A percentile compares a stretch with the other conserved stretches of the same genome.
These are phyloP conservation scores for Dasysyrphus tricinctus DNA, from an alignment of 2,888 invertebrate genomes.

Conservation along the genomic window DNA sequence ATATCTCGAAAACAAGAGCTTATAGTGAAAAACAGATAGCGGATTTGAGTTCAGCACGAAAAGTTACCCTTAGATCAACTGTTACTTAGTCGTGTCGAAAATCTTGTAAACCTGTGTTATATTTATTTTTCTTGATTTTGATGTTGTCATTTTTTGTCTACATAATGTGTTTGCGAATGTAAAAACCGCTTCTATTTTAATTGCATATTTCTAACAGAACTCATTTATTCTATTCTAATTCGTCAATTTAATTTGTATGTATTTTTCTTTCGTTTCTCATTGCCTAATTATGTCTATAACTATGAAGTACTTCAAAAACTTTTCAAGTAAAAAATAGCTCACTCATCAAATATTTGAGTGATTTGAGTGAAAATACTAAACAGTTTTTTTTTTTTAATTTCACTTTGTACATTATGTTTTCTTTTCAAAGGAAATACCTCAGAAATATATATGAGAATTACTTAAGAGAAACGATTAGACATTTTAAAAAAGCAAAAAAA, in stretches of 20 bases:
- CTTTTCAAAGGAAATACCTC: constrained; percentile 1
- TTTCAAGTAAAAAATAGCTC: constrained; percentile 30
- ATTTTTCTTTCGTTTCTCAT: not conserved
- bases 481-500: not conserved
- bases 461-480: constrained; percentile 31
- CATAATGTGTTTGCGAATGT: too few species aligned
- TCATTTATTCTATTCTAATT: not conserved
- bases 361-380: constrained; percentile 5
- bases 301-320: not conserved
- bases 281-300: not conserved
- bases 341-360: constrained; percentile 19
- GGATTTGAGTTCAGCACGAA: too few species aligned
- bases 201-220: not conserved
- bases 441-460: constrained; percentile 3
- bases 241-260: not conserved
- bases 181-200: not conserved
- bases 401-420: not conserved
- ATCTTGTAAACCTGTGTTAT: too few species aligned
- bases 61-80: too few species aligned
- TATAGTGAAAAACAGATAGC: too few species aligned
- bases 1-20: too few species aligned
- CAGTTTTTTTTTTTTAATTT: not conserved
- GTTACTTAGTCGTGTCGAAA: too few species aligned
- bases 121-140: too few species aligned
- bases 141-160: too few species aligned